These are phyloP conservation scores for Saxicola maurus DNA, from an alignment of 2,797 vertebrate species.

Conservation along the genomic window DNA sequence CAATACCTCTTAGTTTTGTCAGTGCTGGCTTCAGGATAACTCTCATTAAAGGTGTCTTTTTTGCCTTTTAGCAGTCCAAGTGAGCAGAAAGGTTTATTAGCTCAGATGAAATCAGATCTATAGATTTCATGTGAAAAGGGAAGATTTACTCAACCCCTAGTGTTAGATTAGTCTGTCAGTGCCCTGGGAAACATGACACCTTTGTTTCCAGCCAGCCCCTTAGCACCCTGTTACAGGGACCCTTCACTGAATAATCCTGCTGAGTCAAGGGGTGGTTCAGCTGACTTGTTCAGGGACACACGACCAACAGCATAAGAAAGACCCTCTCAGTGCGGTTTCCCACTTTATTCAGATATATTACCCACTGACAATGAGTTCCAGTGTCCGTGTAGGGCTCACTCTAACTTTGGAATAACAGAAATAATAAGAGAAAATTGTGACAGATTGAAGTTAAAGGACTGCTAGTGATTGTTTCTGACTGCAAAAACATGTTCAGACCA, in stretches of 20 bases:
- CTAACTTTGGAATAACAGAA: neutral
- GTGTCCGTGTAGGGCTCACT: neutral
- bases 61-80: neutral
- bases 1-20: neutral
- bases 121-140: neutral
- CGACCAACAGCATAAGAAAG: neutral
- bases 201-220: neutral
- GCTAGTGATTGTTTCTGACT: neutral
- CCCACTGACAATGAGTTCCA: neutral
- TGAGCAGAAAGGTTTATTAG: neutral
- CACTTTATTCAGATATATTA: neutral
- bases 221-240: neutral
- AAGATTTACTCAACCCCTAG: neutral
- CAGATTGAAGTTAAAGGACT: neutral
- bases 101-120: neutral
- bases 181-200: neutral
- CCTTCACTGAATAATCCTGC: too few relatives aligned
- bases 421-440: neutral
- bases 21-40: neutral
- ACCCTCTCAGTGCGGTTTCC: too few relatives aligned
- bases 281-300: neutral
- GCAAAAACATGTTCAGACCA: neutral
- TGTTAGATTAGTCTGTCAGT: neutral
- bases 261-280: rapidly evolving
- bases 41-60: neutral